phyloP scores from a whole-genome alignment of 2,888 invertebrate species.

The Nudaria mundana region DNA sequence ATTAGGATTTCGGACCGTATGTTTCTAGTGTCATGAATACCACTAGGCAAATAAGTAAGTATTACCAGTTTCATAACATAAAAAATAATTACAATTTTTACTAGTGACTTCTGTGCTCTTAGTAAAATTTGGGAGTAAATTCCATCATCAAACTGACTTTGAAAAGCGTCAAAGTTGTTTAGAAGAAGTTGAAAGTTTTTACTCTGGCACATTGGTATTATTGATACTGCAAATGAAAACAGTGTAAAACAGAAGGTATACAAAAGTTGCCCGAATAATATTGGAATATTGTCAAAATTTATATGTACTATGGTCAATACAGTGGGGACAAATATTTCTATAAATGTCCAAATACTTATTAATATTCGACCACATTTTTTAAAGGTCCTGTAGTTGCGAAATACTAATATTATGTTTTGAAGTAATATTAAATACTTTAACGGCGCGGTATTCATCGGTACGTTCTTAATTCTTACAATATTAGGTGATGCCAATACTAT shows the following conservation, averaged over 20 bases:
- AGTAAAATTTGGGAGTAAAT: slow-evolving; percentile 8
- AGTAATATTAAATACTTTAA: slow-evolving; percentile 20
- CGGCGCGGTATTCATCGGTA: slow-evolving; percentile 20
- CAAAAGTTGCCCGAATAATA: background rate
- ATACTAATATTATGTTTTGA: slow-evolving; percentile 29
- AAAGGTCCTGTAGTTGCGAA: slow-evolving; percentile 27
- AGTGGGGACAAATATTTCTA: slow-evolving; percentile 5
- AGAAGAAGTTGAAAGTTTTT: slow-evolving; percentile 13
- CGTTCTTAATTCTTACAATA: background rate
- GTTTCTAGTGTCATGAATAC: background rate
- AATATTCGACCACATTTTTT: slow-evolving; percentile 15
- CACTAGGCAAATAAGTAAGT: background rate
- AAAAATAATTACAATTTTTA: background rate
- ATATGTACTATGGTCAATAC: background rate
- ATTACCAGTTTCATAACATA: background rate
- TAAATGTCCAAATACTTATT: slow-evolving; percentile 8
- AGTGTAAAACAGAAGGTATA: slow-evolving; percentile 6
- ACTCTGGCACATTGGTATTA: slow-evolving; percentile 5
- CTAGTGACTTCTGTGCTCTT: slow-evolving; percentile 10
- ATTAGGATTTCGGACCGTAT: background rate
- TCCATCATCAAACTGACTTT: slow-evolving; percentile 6
- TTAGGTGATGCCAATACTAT: no score
- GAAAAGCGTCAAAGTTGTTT: slow-evolving; percentile 18
- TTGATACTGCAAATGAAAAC: slow-evolving; percentile 13
- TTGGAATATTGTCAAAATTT: background rate